Evolutionary conservation across 2,797 vertebrate species (phyloP), one percentile per base, ranked within the genome.

Genomic region (Odontamblyopus lacepedii): DNA sequence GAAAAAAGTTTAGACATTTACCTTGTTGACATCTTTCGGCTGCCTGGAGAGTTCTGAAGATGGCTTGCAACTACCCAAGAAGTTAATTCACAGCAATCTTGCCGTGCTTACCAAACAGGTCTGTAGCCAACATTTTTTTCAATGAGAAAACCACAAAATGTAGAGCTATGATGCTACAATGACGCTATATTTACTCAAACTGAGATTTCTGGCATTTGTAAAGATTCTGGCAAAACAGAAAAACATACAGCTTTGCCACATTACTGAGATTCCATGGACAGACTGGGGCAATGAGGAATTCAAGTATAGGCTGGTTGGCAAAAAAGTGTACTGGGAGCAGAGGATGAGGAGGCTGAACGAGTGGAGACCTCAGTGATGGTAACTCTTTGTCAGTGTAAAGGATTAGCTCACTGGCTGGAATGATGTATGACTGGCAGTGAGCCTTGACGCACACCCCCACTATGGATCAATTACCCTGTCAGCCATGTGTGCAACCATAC

Each of bases 391-490:
- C 88, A 89, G 79, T 79, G 79, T 86, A 87, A 89, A 78, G 85
- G 83, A 89, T 90, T 88, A 88, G 84, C 86, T 91, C 86, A 77
- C 79, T 73, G 78, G 82, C 70, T 91, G 83, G 86, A 83, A 86
- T 86, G 83, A 91, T 88, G 82, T 80, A 90, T 85, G 88, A 91
- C 75, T 89, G 85, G 83, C 81, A 88, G 59, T 6, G 29, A 70
- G 73, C 74, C 76, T 84, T 69, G 77, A 80, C 77, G 64, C 87
- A 85, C 83, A 84, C 77, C 70, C 79, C 78, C 67, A 83, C 81
- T 35, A 74, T 83, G 87, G 88, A 91, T 91, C 90, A 85, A 79
- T 91, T 91, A 83, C 83, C 70, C 81, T 89, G 85, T 80, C 87
- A 81, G 81, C 81, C 79, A 79, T 76, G 82, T 86, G 80, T 62